Percentiles rank a stretch among this genome's conserved stretches.
Conservation (phyloP, 1,140 invertebrate genomes). For the Musca vetustissima region DNA sequence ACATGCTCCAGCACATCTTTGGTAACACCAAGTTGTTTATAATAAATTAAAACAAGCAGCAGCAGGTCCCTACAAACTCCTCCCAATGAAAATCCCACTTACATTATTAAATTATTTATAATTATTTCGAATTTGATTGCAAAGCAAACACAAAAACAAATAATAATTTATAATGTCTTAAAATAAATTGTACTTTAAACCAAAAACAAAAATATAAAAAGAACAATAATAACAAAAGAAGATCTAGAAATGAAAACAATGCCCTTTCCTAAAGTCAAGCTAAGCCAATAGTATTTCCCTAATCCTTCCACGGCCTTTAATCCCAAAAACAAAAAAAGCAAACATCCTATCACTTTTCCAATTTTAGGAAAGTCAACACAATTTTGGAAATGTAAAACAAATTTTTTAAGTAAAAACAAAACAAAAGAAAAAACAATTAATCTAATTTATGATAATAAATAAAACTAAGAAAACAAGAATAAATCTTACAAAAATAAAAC, state of each 20-base stretch:
- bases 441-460: not conserved
- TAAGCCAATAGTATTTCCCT: not conserved
- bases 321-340: too few species aligned
- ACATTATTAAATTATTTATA: too few species aligned
- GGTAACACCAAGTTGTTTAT: too few species aligned
- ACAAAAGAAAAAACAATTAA: not conserved
- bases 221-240: too few species aligned
- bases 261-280: too few species aligned
- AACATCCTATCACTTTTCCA: too few species aligned
- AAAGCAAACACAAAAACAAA: constrained; percentile 1
- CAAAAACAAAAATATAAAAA: not conserved
- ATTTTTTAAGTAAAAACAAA: constrained; percentile 1
- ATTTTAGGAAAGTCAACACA: not conserved
- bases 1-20: too few species aligned
- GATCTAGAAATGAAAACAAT: not conserved
- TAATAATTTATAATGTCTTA: constrained; percentile 1
- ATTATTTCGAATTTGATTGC: constrained; percentile 11
- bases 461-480: not conserved
- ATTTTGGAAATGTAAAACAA: not conserved
- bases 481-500: not conserved
- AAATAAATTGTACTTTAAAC: not conserved
- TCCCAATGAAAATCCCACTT: too few species aligned
- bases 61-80: too few species aligned
- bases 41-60: too few species aligned
- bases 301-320: not conserved